Percentiles rank a stretch among this genome's conserved stretches.
Evolutionary conservation across 1,140 invertebrate species (phyloP).

Genomic region (Zaprionus inermis): DNA sequence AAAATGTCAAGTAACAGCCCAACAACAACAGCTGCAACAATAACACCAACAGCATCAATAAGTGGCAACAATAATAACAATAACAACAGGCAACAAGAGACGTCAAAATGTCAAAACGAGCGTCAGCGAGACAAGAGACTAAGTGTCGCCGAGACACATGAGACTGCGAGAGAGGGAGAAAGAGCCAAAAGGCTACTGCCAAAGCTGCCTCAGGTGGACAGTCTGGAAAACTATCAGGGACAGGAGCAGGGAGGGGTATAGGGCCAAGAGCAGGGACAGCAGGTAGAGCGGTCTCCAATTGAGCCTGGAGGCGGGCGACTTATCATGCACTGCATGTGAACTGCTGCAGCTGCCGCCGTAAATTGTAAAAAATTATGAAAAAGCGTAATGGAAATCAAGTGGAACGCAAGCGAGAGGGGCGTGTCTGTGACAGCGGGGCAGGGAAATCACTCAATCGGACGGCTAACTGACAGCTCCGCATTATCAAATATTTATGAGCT

Average conservation of each 20-base stretch:
- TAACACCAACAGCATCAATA: conserved; percentile 13
- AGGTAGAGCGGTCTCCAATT: not conserved
- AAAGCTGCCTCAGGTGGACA: not conserved
- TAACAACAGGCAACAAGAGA: conserved; percentile 29
- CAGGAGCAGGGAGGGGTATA: not conserved
- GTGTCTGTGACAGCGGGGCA: conserved; percentile 17
- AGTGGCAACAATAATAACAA: not conserved
- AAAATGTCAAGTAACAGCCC: conserved; percentile 61
- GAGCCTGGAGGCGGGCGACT: not conserved
- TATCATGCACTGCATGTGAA: conserved; percentile 40
- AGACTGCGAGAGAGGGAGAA: not conserved
- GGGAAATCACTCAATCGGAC: conserved; percentile 79
- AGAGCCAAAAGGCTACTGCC: not conserved
- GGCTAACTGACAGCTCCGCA: conserved; percentile 77
- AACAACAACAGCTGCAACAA: conserved; percentile 35
- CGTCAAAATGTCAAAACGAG: conserved; percentile 71
- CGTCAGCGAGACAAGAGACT: conserved; percentile 36
- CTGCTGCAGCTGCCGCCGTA: conserved; percentile 53
- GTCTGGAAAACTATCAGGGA: not conserved
- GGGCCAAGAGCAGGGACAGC: not conserved
- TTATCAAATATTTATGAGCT: conserved; percentile 77
- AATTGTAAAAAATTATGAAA: conserved; percentile 63
- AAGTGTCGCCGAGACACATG: not conserved
- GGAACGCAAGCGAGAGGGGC: not conserved
- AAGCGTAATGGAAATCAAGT: conserved; percentile 41